Conservation (phyloP, 92 coral and sea anemone species). For the Porites evermanni region DNA sequence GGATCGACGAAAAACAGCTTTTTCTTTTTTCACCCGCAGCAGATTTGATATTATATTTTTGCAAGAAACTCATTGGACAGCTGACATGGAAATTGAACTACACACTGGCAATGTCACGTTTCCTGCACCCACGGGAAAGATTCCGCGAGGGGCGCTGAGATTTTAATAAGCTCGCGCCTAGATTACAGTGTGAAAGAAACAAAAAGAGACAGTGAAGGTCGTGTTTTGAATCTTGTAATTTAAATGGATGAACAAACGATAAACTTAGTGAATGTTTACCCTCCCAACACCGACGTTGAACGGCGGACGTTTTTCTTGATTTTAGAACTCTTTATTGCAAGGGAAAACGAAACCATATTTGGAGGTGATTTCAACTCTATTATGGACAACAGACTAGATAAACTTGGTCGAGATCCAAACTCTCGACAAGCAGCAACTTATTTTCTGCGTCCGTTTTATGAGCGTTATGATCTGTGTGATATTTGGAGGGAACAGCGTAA, state of each 20-base stretch:
- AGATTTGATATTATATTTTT: conserved; percentile 39
- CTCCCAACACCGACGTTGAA: conserved; percentile 24
- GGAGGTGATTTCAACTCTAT: conserved; percentile 45
- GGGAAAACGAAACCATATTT: not conserved
- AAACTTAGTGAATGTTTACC: conserved; percentile 25
- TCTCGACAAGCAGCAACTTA: not conserved
- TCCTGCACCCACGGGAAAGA: conserved; percentile 34
- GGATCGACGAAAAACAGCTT: conserved; percentile 22
- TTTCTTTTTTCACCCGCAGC: conserved; percentile 10
- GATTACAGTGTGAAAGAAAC: not conserved
- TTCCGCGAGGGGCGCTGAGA: conserved; percentile 41
- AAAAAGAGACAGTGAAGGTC: not conserved
- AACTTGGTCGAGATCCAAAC: conserved; percentile 1
- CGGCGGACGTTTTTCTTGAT: conserved; percentile 1
- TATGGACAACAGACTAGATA: not conserved
- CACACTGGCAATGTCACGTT: conserved; percentile 43
- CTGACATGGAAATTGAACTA: conserved; percentile 4
- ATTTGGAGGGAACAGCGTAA: conserved; percentile 31
- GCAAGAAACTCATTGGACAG: conserved; percentile 63
- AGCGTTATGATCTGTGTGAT: not conserved
- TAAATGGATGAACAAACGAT: not conserved
- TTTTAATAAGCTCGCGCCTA: conserved; percentile 32
- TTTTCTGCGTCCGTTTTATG: not conserved
- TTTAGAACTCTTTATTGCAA: not conserved
- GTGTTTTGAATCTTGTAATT: not conserved